These are phyloP conservation scores for Cyphomyrus plagiostoma DNA, from an alignment of 2,113 vertebrate species.

Conservation along the genomic window DNA sequence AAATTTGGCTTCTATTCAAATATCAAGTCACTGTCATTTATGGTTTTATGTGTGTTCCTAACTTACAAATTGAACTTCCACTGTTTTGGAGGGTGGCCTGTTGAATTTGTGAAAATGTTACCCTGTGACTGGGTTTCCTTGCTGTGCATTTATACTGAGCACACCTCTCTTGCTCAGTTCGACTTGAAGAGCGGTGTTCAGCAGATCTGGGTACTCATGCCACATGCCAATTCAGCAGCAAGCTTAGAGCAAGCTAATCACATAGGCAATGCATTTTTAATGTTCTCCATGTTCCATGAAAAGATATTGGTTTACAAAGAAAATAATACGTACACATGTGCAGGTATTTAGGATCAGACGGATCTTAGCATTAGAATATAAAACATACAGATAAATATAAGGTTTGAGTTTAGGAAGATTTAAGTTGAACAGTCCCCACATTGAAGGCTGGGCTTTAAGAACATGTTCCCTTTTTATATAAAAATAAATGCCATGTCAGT, in stretches of 20 bases:
- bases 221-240: neutral
- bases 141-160: neutral
- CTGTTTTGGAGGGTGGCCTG: neutral
- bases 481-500: slow-evolving; percentile 12
- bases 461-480: neutral
- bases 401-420: slow-evolving; percentile 13
- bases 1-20: neutral
- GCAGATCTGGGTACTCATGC: neutral
- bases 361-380: slow-evolving; percentile 8
- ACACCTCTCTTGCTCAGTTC: neutral
- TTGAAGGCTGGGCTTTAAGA: neutral
- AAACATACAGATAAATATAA: slow-evolving; percentile 10
- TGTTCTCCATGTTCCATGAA: neutral
- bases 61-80: neutral
- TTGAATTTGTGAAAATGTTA: neutral
- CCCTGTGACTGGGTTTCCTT: neutral
- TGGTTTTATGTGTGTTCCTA: neutral
- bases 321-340: neutral
- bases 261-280: slow-evolving; percentile 13
- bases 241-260: neutral
- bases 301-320: slow-evolving; percentile 3
- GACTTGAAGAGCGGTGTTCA: neutral
- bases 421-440: neutral
- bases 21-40: neutral
- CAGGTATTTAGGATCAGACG: neutral